Evolutionary conservation across 2,797 vertebrate genomes (phyloP).

Genomic region (Galago senegalensis): DNA sequence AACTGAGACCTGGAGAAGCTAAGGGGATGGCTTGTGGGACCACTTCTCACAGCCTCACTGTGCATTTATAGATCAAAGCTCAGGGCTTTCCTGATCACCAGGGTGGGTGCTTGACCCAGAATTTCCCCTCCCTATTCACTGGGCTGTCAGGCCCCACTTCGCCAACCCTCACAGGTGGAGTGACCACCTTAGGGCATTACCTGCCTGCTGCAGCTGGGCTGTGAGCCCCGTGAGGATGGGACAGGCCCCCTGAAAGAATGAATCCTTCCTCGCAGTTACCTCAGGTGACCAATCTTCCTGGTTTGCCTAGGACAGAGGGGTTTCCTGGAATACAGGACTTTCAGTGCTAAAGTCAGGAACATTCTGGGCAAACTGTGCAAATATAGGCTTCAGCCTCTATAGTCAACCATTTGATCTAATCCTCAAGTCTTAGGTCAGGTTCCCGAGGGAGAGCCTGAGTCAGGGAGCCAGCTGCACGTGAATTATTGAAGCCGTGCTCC

Average conservation of each 20-base stretch:
- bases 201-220: background rate
- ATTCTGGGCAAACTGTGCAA: background rate
- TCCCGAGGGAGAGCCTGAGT: background rate
- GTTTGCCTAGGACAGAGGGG: background rate
- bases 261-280: background rate
- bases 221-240: background rate
- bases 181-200: no score
- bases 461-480: background rate
- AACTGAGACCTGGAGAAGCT: background rate
- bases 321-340: background rate
- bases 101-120: background rate
- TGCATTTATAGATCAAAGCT: background rate
- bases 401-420: background rate
- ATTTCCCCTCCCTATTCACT: fast-evolving
- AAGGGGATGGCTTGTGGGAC: background rate
- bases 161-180: background rate
- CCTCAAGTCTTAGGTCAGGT: background rate
- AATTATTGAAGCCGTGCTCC: background rate
- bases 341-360: background rate
- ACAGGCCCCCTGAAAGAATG: no score
- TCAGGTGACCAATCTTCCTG: background rate
- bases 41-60: background rate
- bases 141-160: background rate
- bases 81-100: background rate
- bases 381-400: background rate